Percentiles rank a stretch among this genome's conserved stretches.
phyloP scores from a whole-genome alignment of 2,888 invertebrate species.

The Hemicrepidius hirtus region DNA sequence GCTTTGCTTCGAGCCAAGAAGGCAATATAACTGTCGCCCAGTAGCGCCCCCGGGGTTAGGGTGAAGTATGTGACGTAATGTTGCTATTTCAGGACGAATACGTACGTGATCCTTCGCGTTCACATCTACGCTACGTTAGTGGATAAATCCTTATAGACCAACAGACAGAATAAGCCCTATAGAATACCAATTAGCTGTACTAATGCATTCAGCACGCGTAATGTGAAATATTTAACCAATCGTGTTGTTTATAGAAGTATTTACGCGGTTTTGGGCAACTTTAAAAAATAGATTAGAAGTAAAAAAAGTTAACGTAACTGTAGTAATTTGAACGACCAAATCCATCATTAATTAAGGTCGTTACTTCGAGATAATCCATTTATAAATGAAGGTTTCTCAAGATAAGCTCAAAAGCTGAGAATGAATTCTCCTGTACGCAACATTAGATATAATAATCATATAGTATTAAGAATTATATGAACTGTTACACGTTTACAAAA shows the following conservation, averaged over 20 bases:
- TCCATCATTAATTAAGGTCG: not conserved
- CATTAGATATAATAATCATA: too few relatives aligned
- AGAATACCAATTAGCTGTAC: slow-evolving; percentile 40
- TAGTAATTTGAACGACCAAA: slow-evolving; percentile 13
- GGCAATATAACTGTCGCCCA: slow-evolving; percentile 29
- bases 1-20: slow-evolving; percentile 28
- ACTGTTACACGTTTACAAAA: too few relatives aligned
- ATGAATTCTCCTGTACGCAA: too few relatives aligned
- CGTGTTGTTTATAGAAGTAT: slow-evolving; percentile 33
- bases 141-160: slow-evolving; percentile 35
- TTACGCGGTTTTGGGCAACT: slow-evolving; percentile 10
- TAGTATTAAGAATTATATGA: too few relatives aligned
- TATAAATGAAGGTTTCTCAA: not conserved
- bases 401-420: too few relatives aligned
- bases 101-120: slow-evolving; percentile 39
- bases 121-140: slow-evolving; percentile 33
- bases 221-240: slow-evolving; percentile 38
- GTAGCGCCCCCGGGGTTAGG: slow-evolving; percentile 19
- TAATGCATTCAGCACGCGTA: slow-evolving; percentile 35
- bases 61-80: slow-evolving; percentile 32
- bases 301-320: not conserved
- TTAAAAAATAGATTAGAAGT: slow-evolving; percentile 1
- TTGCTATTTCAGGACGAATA: slow-evolving; percentile 39
- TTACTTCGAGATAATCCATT: slow-evolving; percentile 4
- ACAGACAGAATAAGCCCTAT: slow-evolving; percentile 36